These are phyloP conservation scores for Heterodera schachtii DNA, from an alignment of 1,140 invertebrate species.

Conservation along the genomic window DNA sequence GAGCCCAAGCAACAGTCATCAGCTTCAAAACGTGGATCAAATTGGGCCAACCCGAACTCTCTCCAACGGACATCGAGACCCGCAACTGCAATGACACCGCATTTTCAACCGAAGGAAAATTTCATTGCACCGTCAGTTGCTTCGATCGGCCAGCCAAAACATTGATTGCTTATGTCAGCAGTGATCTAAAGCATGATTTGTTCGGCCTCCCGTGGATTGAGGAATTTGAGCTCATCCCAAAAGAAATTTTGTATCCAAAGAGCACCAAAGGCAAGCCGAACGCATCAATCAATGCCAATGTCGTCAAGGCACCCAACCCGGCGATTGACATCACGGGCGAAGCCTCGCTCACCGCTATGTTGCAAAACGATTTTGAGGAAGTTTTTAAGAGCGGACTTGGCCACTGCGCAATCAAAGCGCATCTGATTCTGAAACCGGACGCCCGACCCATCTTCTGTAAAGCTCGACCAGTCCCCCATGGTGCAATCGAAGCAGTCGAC, in stretches of 20 bases:
- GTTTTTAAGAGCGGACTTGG: no score
- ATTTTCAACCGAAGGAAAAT: conserved; percentile 6
- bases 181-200: not conserved
- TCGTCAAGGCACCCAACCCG: no score
- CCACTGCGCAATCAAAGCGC: no score
- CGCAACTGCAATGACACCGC: conserved; percentile 10
- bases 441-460: no score
- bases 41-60: not conserved
- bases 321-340: not conserved
- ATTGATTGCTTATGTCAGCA: conserved; percentile 9
- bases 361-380: no score
- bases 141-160: not conserved
- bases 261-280: no score
- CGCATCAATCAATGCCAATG: no score
- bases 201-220: conserved; percentile 10
- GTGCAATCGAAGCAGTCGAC: no score
- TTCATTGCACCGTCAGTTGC: not conserved
- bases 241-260: not conserved
- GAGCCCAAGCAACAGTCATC: conserved; percentile 3
- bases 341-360: not conserved
- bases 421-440: no score
- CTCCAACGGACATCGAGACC: not conserved
- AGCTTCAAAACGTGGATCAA: conserved; percentile 8
- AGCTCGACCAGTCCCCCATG: no score
- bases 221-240: conserved; percentile 9